These are phyloP conservation scores for Aromia moschata DNA, from an alignment of 2,888 invertebrate species.

Conservation along the genomic window DNA sequence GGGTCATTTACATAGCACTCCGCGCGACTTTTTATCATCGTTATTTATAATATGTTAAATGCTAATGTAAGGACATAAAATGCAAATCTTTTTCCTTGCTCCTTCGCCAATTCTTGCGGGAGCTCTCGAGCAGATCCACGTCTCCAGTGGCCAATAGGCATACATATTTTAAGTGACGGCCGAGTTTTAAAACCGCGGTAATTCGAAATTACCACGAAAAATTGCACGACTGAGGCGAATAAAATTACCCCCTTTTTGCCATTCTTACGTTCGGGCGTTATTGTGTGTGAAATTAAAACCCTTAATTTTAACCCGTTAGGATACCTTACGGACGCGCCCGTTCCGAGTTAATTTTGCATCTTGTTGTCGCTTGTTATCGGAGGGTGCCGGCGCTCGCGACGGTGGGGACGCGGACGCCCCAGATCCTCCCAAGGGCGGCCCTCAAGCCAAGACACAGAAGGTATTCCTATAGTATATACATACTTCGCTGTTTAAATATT, in stretches of 20 bases:
- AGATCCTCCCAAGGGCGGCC: no score
- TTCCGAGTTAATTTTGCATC: slow-evolving; percentile 54
- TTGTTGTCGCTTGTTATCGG: slow-evolving; percentile 36
- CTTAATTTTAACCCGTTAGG: slow-evolving; percentile 60
- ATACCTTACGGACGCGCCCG: slow-evolving; percentile 53
- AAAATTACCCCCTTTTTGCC: slow-evolving; percentile 59
- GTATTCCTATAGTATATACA: no score
- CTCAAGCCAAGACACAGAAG: no score
- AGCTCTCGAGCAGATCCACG: slow-evolving; percentile 34
- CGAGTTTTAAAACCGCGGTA: slow-evolving; percentile 53
- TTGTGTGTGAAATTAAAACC: slow-evolving; percentile 65
- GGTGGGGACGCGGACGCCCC: slow-evolving; percentile 4
- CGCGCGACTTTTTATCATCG: neutral
- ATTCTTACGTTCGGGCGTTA: slow-evolving; percentile 58
- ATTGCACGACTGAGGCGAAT: slow-evolving; percentile 60
- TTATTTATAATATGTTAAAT: slow-evolving; percentile 10
- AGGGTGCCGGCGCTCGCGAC: slow-evolving; percentile 6
- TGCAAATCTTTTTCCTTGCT: slow-evolving; percentile 43
- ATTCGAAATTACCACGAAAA: slow-evolving; percentile 60
- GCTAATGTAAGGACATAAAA: slow-evolving; percentile 43
- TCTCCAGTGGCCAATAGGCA: slow-evolving; percentile 59
- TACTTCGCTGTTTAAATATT: no score
- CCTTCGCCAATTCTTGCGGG: slow-evolving; percentile 29
- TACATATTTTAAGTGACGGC: slow-evolving; percentile 59
- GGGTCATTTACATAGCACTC: no score